These are phyloP conservation scores for Paradisaea rubra DNA, from an alignment of 2,113 vertebrate species.

Conservation along the genomic window DNA sequence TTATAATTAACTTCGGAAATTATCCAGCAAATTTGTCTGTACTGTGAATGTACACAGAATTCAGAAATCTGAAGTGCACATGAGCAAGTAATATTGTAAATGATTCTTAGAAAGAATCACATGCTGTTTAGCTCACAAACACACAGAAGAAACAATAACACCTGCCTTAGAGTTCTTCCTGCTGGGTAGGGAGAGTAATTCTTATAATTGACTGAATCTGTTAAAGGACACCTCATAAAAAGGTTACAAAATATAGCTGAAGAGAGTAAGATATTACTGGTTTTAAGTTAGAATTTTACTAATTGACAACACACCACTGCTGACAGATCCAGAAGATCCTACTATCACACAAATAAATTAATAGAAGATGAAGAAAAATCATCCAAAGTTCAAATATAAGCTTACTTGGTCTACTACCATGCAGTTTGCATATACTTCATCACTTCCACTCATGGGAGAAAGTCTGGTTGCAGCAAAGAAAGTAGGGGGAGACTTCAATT, in stretches of 20 bases:
- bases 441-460: constrained; percentile 65
- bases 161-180: not conserved
- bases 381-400: not conserved
- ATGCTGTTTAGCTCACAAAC: not conserved
- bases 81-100: not conserved
- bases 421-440: constrained; percentile 80
- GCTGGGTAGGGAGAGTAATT: not conserved
- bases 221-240: not conserved
- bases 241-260: not conserved
- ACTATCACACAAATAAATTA: not conserved
- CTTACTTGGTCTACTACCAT: constrained; percentile 84
- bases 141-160: not conserved
- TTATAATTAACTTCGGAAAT: not conserved
- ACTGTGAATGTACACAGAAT: not conserved
- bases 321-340: not conserved
- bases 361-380: not conserved
- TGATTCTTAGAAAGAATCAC: not conserved
- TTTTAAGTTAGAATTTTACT: not conserved
- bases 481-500: constrained; percentile 52
- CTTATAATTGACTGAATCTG: not conserved
- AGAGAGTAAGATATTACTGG: not conserved
- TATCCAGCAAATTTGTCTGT: not conserved
- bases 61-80: not conserved
- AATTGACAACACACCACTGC: not conserved
- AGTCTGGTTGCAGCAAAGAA: constrained; percentile 60